Base-by-base conservation (phyloP, 1,140 invertebrate species). In the Neodiprion virginianus region DNA sequence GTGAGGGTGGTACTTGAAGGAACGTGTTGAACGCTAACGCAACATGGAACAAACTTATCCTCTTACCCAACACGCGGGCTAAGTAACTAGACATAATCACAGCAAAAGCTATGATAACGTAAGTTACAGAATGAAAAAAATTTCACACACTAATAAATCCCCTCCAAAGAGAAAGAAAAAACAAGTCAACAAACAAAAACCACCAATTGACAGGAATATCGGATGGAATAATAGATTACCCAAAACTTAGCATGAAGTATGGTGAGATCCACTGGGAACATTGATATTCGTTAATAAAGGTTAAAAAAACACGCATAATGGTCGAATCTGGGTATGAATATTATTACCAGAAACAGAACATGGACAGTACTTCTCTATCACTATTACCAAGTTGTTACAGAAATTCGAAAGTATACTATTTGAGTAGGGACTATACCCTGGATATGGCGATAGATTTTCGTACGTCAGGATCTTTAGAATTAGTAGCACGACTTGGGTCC, bases 1-100 rank as follows among this genome's bases (percentile, higher is more conserved):
- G 89, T 67, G 87, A 86, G 68, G 84, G 85, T 47, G 85, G 84
- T 68, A 88, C 85, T 76, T 87, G 86, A 87, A 85, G 77, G 76
- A 75, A 75, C 12, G 8, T 61, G 53, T 61, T 61, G 8, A 17
- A 61, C 53, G 53, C 53, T 61, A 61, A 61, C 53, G 53, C 53
- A 61, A 61, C 53, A 61, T 61, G 53, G 53, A 61, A 61, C 53
- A 61, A 61, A 61, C 53, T 17, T 61, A 61, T 61, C n/a, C 53
- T 61, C 11, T 61, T 61, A 61, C 53, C 53, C 53, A 61, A 61
- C 53, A 61, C 53, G 53, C 53, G 53, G 53, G 53, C 53, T 17
- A 17, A 61, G 53, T 61, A 61, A 61, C 53, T 61, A 61, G 53
- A 17, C 53, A 61, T 61, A 17, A 61, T 61, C 53, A 61, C 11